These are phyloP conservation scores for Asteroscopus sphinx DNA, from an alignment of 2,888 invertebrate genomes.

Conservation along the genomic window DNA sequence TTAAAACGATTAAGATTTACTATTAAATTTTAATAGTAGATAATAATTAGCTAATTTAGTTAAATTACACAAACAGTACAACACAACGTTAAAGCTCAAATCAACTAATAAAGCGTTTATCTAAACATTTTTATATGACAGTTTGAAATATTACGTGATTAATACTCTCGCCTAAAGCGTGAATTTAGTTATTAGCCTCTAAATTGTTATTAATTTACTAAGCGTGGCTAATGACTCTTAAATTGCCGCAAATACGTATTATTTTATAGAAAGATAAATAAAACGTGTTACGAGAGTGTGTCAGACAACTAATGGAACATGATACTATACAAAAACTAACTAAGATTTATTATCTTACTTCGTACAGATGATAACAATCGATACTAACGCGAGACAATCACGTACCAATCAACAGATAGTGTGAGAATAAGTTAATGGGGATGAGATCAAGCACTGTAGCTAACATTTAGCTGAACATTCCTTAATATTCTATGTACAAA, in stretches of 20 bases:
- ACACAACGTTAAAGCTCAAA: slow-evolving; percentile 21
- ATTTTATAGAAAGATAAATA: slow-evolving; percentile 53
- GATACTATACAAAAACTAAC: slow-evolving; percentile 42
- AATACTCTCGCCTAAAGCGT: slow-evolving; percentile 50
- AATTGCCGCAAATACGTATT: slow-evolving; percentile 53
- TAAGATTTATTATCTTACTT: slow-evolving; percentile 50
- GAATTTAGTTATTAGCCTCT: slow-evolving; percentile 54
- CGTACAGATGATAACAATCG: slow-evolving; percentile 52
- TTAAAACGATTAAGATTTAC: no score
- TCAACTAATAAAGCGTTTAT: slow-evolving; percentile 34
- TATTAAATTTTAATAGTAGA: background rate
- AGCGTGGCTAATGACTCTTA: slow-evolving; percentile 57
- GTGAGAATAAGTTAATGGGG: slow-evolving; percentile 68
- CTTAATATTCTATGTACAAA: no score
- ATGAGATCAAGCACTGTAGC: slow-evolving; percentile 14
- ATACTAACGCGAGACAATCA: slow-evolving; percentile 70
- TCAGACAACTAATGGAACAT: slow-evolving; percentile 40
- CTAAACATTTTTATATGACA: slow-evolving; percentile 24
- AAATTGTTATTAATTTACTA: slow-evolving; percentile 52
- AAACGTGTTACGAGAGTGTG: slow-evolving; percentile 52
- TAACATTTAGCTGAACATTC: slow-evolving; percentile 6
- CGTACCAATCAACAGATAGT: slow-evolving; percentile 70
- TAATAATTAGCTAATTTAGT: slow-evolving; percentile 5
- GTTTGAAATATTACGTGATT: slow-evolving; percentile 40
- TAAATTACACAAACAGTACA: slow-evolving; percentile 29